Evolutionary conservation across 2,888 invertebrate species (phyloP).

Genomic region (Drosophila rellima): DNA sequence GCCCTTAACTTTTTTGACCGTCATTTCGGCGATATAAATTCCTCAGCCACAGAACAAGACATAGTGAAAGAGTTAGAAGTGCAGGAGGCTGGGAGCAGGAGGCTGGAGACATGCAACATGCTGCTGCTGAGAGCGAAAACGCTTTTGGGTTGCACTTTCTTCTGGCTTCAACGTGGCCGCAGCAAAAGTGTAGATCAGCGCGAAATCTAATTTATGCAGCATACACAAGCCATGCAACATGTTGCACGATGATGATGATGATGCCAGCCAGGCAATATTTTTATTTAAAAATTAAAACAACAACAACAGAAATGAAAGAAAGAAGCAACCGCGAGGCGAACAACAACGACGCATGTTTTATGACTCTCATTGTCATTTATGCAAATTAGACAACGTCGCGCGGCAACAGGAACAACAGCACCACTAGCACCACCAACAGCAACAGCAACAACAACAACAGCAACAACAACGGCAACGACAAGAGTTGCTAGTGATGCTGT

Average conservation of each 20-base stretch:
- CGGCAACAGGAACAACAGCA: slow-evolving; percentile 37
- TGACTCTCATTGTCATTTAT: slow-evolving; percentile 83
- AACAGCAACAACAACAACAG: slow-evolving; percentile 19
- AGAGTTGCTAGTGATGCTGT: slow-evolving; percentile 3
- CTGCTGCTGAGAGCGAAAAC: slow-evolving; percentile 63
- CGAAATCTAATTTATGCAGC: slow-evolving; percentile 78
- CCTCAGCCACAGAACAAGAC: slow-evolving; percentile 22
- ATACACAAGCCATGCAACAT: slow-evolving; percentile 68
- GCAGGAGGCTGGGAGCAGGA: background rate
- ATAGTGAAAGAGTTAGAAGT: slow-evolving; percentile 6
- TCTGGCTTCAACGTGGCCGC: slow-evolving; percentile 31
- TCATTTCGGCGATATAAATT: slow-evolving; percentile 79
- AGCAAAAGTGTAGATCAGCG: slow-evolving; percentile 77
- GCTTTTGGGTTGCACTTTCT: slow-evolving; percentile 72
- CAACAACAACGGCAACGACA: background rate
- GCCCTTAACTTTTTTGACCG: slow-evolving; percentile 83
- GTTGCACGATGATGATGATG: slow-evolving; percentile 64
- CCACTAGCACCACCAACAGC: slow-evolving; percentile 28
- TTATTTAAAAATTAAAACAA: slow-evolving; percentile 56
- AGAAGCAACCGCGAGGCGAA: slow-evolving; percentile 39
- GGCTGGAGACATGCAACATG: slow-evolving; percentile 9
- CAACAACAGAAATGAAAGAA: slow-evolving; percentile 1
- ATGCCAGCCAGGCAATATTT: slow-evolving; percentile 50
- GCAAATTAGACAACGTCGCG: slow-evolving; percentile 73
- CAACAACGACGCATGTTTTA: slow-evolving; percentile 82